phyloP scores from a whole-genome alignment of 1,140 invertebrate genomes.

The Diachasma alloeum region DNA sequence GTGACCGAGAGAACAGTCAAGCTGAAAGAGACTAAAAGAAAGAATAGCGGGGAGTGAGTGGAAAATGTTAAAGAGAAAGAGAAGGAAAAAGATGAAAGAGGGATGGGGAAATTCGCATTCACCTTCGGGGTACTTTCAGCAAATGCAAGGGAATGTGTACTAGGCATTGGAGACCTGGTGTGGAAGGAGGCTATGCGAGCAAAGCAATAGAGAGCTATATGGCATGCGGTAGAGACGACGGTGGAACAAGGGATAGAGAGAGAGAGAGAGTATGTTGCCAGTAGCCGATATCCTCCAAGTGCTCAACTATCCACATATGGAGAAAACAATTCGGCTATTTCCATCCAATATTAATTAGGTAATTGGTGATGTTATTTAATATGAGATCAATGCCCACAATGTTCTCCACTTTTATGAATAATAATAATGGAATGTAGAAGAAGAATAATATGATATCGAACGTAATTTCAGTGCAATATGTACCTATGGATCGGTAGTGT shows the following conservation, averaged over 20 bases:
- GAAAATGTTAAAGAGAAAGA: neutral
- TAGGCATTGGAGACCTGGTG: neutral
- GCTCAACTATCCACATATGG: neutral
- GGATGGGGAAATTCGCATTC: neutral
- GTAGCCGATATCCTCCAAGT: slow-evolving; percentile 15
- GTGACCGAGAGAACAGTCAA: neutral
- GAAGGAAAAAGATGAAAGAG: neutral
- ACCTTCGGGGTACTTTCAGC: neutral
- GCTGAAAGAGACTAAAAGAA: slow-evolving; percentile 1
- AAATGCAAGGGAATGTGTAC: slow-evolving; percentile 3
- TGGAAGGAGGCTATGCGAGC: neutral
- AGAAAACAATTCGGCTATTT: neutral
- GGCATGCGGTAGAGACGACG: neutral
- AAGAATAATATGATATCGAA: neutral
- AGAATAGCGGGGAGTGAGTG: neutral
- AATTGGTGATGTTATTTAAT: neutral
- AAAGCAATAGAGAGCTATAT: neutral
- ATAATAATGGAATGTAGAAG: neutral
- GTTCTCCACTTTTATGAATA: no score
- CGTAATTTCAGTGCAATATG: slow-evolving; percentile 3
- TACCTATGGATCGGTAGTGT: neutral
- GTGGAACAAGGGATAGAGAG: neutral
- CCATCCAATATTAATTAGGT: neutral
- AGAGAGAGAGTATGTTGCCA: neutral
- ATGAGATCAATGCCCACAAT: neutral